These are phyloP conservation scores for Coptodon bakossiorum DNA, from an alignment of 2,113 vertebrate genomes.

Conservation along the genomic window DNA sequence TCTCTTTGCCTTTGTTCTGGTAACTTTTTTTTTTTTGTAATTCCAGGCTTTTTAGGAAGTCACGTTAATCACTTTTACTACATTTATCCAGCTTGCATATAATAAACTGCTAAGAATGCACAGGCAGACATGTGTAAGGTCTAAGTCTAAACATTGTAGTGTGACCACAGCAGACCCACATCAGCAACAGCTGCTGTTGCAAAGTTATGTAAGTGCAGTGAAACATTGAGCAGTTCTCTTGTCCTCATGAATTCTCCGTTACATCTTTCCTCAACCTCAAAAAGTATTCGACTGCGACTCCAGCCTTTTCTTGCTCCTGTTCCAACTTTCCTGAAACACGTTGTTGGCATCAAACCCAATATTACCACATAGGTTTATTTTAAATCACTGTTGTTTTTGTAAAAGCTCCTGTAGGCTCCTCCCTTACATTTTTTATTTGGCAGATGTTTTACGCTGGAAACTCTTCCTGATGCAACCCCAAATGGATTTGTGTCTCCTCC, in stretches of 20 bases:
- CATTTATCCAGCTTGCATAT: not conserved
- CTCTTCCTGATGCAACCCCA: not conserved
- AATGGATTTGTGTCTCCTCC: not conserved
- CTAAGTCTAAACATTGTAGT: not conserved
- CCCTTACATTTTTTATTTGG: not conserved
- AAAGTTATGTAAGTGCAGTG: not conserved
- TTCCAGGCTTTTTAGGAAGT: not conserved
- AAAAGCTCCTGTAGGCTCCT: not conserved
- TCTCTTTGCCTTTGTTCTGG: not conserved
- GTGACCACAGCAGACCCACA: not conserved
- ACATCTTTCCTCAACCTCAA: not conserved
- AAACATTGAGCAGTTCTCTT: not conserved
- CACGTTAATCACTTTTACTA: not conserved
- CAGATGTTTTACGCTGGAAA: not conserved
- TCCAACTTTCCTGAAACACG: not conserved
- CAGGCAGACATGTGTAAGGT: not conserved
- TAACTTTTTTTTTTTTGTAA: rapidly evolving
- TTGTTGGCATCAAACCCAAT: not conserved
- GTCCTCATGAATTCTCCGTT: not conserved
- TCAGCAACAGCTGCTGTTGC: not conserved
- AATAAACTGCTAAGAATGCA: not conserved
- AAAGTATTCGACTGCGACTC: not conserved
- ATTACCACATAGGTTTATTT: not conserved
- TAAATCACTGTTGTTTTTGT: not conserved
- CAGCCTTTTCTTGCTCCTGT: not conserved